A percentile compares a stretch with the other conserved stretches of the same genome.
These are phyloP conservation scores for Myotis planiceps DNA, from an alignment of 2,797 vertebrate species.

Conservation along the genomic window DNA sequence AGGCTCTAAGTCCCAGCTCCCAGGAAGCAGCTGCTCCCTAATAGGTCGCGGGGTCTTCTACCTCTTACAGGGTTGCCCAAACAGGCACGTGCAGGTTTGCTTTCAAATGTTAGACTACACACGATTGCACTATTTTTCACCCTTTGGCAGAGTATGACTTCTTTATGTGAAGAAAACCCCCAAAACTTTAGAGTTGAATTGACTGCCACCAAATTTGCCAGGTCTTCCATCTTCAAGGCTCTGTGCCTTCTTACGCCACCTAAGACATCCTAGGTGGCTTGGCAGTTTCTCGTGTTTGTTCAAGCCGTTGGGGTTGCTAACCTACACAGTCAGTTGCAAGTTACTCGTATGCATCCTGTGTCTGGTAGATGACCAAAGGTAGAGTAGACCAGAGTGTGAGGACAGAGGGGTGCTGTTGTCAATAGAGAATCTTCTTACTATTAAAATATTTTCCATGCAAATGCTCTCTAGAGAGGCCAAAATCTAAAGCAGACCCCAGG, in stretches of 20 bases:
- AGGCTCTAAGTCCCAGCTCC: not conserved
- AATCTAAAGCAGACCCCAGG: not conserved
- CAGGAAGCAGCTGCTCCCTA: not conserved
- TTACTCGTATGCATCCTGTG: accelerated
- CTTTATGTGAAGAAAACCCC: not conserved
- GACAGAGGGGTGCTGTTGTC: too few species aligned
- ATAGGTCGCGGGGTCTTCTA: accelerated
- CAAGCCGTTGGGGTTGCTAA: not conserved
- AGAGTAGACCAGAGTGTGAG: too few species aligned
- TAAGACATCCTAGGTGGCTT: not conserved
- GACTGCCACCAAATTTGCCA: not conserved
- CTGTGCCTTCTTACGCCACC: not conserved
- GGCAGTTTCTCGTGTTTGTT: accelerated
- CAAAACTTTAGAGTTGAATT: not conserved
- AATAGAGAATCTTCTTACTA: not conserved
- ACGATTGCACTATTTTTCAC: accelerated
- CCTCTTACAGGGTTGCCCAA: not conserved
- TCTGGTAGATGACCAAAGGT: not conserved
- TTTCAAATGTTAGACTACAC: not conserved
- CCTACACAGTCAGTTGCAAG: not conserved
- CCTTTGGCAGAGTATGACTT: not conserved
- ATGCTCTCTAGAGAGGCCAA: not conserved
- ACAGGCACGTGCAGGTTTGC: not conserved
- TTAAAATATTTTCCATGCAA: not conserved
- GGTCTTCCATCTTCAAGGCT: not conserved